phyloP scores from a whole-genome alignment of 2,888 invertebrate species.

The Taphrorychus bicolor region DNA sequence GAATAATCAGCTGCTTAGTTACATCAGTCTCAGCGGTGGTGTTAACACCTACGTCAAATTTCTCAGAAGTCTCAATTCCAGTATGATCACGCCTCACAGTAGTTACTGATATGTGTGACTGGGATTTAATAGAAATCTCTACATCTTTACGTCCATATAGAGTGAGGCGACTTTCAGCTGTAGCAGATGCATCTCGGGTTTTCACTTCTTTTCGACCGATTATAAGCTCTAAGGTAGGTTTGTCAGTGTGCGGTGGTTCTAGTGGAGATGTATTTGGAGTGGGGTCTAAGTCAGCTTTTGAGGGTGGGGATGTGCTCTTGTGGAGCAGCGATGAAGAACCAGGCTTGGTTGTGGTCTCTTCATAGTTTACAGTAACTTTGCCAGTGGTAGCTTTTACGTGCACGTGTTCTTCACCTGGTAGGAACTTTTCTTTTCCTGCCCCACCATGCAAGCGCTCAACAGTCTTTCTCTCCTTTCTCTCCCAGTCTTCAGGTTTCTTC shows the following conservation, averaged over 20 bases:
- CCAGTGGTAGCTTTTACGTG: slow-evolving; percentile 48
- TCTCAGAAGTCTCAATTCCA: slow-evolving; percentile 60
- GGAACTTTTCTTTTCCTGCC: slow-evolving; percentile 54
- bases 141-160: slow-evolving; percentile 64
- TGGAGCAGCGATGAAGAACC: slow-evolving; percentile 32
- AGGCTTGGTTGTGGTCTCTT: slow-evolving; percentile 40
- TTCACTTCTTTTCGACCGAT: slow-evolving; percentile 64
- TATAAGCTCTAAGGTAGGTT: slow-evolving; percentile 61
- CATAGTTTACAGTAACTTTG: slow-evolving; percentile 46
- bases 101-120: slow-evolving; percentile 63
- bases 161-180: slow-evolving; percentile 63
- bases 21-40: slow-evolving; percentile 58
- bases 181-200: slow-evolving; percentile 62
- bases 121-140: slow-evolving; percentile 64
- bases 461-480: slow-evolving; percentile 56
- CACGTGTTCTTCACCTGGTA: slow-evolving; percentile 48
- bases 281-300: slow-evolving; percentile 53
- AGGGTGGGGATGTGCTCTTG: slow-evolving; percentile 56
- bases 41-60: slow-evolving; percentile 60
- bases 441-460: slow-evolving; percentile 60
- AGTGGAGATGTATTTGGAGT: slow-evolving; percentile 49
- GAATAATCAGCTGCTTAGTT: slow-evolving; percentile 55
- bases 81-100: slow-evolving; percentile 57
- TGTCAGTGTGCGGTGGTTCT: slow-evolving; percentile 23
- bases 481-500: slow-evolving; percentile 59